Percentiles rank a stretch among this genome's conserved stretches.
Conservation (phyloP, 2,797 vertebrate genomes). For the Poecilia velifera region DNA sequence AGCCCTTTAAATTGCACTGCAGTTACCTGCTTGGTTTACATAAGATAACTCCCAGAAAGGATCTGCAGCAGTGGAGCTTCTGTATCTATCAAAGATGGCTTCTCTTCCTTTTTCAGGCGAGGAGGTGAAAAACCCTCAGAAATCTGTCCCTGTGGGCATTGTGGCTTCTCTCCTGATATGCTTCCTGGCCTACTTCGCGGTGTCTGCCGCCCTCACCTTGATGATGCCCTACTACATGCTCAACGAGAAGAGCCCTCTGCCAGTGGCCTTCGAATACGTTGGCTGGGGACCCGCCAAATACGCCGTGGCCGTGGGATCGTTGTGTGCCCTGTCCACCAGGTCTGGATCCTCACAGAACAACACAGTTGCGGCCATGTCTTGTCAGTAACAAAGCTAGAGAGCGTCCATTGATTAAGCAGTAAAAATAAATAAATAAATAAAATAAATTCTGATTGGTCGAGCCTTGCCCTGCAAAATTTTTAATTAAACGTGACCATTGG, state of each 20-base stretch:
- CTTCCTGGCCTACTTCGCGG: constrained; percentile 88
- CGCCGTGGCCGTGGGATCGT: constrained; percentile 83
- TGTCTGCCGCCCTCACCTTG: constrained; percentile 88
- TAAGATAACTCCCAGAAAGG: background rate
- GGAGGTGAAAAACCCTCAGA: constrained; percentile 88
- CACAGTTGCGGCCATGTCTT: background rate
- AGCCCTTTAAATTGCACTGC: background rate
- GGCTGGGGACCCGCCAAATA: constrained; percentile 87
- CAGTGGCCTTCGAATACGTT: constrained; percentile 83
- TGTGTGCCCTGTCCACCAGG: constrained; percentile 91
- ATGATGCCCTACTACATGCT: constrained; percentile 91
- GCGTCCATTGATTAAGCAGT: too few species aligned
- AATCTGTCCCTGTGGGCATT: constrained; percentile 86
- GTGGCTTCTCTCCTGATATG: constrained; percentile 87
- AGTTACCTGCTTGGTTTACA: background rate
- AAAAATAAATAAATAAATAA: background rate
- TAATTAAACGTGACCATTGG: background rate
- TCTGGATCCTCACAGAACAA: constrained; percentile 31
- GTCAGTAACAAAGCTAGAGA: background rate
- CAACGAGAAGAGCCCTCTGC: constrained; percentile 82
- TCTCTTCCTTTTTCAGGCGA: constrained; percentile 77
- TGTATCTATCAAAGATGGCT: background rate
- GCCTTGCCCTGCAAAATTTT: background rate
- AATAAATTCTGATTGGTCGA: background rate
- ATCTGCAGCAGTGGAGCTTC: background rate